Evolutionary conservation across 2,113 vertebrate genomes (phyloP), one percentile per base, ranked within the genome.

Genomic region (Nothoprocta perdicaria): DNA sequence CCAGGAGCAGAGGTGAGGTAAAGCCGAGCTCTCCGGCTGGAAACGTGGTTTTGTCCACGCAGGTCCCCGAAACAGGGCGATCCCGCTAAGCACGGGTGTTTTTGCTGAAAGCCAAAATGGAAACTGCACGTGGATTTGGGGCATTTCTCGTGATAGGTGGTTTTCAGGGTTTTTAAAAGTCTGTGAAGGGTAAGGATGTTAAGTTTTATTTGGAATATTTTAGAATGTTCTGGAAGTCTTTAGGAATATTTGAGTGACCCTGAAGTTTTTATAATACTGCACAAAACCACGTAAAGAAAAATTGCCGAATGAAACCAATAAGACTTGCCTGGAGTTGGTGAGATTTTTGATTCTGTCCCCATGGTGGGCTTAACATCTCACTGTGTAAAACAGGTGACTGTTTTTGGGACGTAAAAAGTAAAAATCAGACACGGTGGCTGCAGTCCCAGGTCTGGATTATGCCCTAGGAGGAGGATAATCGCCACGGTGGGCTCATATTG

Each of bases 141-240:
- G 29, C 27, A 18, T 43, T 66, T 66, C 17, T 16, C 29, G 17
- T 26, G n/a, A 11, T 12, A 58, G 53, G 14, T 46, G 1, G 4
- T 58, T 86, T 14, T 68, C 9, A 7, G 48, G 60, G 14, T 35
- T 55, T 86, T 23, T 1, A 7, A 14, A 75, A 52, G 10, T 40
- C 18, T 41, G 0, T 19, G 75, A 23, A 31, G 14, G 6, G 1
- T 14, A 23, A 67, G 3, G 19, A 8, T 12, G 6, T 8, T 53
- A 0, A 8, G 24, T 83, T 86, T 69, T 83, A 23, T 9, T 55
- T 9, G 40, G 14, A 62, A 24, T 23, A 18, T 13, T 46, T 61
- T 45, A 74, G 21, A 48, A 5, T 46, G 5, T 52, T 69, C 2
- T 19, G 5, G 26, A 43, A 38, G 5, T 27, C 14, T 66, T 62